Conservation (phyloP, 2,888 invertebrate species). For the Lasioglossum pauxillum region DNA sequence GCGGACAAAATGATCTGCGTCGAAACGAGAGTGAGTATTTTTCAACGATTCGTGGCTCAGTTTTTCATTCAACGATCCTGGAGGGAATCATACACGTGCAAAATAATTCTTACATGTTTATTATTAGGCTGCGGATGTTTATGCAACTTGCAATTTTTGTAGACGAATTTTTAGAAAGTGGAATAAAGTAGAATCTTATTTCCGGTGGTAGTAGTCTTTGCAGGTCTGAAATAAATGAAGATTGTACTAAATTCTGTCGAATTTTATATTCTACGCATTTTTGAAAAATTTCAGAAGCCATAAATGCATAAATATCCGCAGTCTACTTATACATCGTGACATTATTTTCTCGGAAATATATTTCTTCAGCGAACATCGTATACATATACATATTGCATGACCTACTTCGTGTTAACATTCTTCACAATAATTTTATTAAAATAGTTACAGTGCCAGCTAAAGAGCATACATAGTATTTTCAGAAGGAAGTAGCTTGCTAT, state of each 20-base stretch:
- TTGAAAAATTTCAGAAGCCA: no score
- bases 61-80: neutral
- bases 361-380: neutral
- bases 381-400: neutral
- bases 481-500: conserved; percentile 67
- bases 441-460: conserved; percentile 37
- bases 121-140: no score
- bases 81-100: neutral
- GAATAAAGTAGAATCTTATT: no score
- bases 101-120: neutral
- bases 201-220: no score
- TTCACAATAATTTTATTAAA: neutral
- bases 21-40: neutral
- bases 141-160: no score
- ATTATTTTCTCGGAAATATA: neutral
- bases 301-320: no score
- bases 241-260: no score
- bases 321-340: no score
- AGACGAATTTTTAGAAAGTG: no score
- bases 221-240: no score
- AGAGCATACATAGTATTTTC: conserved; percentile 63
- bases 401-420: neutral
- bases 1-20: no score
- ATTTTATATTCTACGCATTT: no score
- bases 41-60: neutral